These are phyloP conservation scores for Chirona hameri DNA, from an alignment of 2,888 invertebrate genomes.

Conservation along the genomic window DNA sequence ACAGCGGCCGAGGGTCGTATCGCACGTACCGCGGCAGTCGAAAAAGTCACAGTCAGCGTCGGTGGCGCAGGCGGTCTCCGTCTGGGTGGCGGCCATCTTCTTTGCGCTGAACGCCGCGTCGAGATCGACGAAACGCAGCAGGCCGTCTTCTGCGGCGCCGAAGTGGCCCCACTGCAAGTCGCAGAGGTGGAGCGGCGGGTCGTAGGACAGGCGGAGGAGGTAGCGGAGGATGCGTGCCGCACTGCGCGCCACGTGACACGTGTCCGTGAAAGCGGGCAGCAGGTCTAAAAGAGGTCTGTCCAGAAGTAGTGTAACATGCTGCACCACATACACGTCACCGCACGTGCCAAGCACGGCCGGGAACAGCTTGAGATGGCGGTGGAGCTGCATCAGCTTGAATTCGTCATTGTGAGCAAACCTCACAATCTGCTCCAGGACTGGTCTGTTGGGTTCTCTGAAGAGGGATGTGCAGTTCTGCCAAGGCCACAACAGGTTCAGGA, in stretches of 20 bases:
- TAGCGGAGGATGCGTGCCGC: slow-evolving; percentile 58
- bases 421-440: slow-evolving; percentile 59
- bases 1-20: slow-evolving; percentile 41
- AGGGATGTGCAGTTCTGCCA: neutral
- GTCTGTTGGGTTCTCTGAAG: neutral
- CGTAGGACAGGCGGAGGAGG: slow-evolving; percentile 57
- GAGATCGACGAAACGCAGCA: slow-evolving; percentile 57
- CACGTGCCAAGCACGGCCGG: slow-evolving; percentile 64
- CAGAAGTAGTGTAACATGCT: slow-evolving; percentile 50
- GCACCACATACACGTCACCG: slow-evolving; percentile 63
- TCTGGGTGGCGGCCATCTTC: neutral
- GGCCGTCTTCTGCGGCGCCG: slow-evolving; percentile 51
- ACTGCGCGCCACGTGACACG: slow-evolving; percentile 40
- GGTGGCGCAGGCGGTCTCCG: slow-evolving; percentile 49
- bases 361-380: slow-evolving; percentile 59
- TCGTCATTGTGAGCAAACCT: slow-evolving; percentile 62
- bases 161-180: slow-evolving; percentile 66
- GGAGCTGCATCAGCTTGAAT: slow-evolving; percentile 59
- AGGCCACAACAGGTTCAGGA: neutral
- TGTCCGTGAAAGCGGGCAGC: neutral
- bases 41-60: slow-evolving; percentile 65
- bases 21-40: slow-evolving; percentile 63
- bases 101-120: slow-evolving; percentile 54
- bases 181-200: slow-evolving; percentile 60
- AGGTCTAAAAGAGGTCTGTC: neutral